Conservation (phyloP, 2,113 vertebrate genomes). For the Suncus etruscus region DNA sequence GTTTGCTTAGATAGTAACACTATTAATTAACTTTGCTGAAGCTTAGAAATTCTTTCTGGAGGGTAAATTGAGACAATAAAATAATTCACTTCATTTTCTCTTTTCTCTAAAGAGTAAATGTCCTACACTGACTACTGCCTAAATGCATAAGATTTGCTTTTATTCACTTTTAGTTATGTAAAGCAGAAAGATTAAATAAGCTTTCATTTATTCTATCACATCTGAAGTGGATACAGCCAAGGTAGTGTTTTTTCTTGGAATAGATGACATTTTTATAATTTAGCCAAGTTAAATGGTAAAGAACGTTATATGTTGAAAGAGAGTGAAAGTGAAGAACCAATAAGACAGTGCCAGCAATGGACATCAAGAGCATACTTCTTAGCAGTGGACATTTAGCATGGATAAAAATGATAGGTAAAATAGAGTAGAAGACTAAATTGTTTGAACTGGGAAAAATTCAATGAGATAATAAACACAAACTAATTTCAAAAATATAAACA, state of each 20-base stretch:
- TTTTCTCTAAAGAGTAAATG: too few species aligned
- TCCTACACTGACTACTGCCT: too few species aligned
- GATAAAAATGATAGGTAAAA: constrained; percentile 34
- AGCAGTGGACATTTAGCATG: neutral
- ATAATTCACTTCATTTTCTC: too few species aligned
- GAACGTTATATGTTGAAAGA: constrained; percentile 35
- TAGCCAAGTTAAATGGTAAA: constrained; percentile 44
- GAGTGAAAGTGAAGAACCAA: neutral
- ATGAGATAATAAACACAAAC: constrained; percentile 57
- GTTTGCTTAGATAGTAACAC: too few species aligned
- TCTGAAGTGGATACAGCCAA: neutral
- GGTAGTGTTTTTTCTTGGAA: constrained; percentile 1
- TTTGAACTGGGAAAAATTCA: constrained; percentile 53
- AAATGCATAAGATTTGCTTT: neutral
- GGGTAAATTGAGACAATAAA: too few species aligned
- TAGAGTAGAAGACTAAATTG: neutral
- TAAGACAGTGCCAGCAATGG: neutral
- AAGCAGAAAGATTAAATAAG: neutral
- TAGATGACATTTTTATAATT: neutral
- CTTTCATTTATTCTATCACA: neutral
- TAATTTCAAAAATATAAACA: constrained; percentile 39
- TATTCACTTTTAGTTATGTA: constrained; percentile 30
- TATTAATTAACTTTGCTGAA: too few species aligned
- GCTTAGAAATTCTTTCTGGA: too few species aligned
- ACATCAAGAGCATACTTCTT: constrained; percentile 25